These are phyloP conservation scores for Heterodera schachtii DNA, from an alignment of 1,140 invertebrate genomes.

Conservation along the genomic window DNA sequence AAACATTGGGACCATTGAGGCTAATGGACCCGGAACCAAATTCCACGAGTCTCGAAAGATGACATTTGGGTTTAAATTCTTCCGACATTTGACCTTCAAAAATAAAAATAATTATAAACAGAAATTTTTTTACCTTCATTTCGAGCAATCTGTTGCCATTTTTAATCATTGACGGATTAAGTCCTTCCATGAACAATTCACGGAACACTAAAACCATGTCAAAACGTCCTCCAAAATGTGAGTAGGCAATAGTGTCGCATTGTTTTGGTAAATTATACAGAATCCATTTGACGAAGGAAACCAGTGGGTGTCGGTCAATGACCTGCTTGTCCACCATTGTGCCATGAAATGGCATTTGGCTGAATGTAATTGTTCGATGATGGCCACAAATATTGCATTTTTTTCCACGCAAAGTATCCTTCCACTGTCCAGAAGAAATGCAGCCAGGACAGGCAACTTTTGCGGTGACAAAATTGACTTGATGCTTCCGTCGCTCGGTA, in stretches of 20 bases:
- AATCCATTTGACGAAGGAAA: no score
- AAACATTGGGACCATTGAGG: neutral
- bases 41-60: neutral
- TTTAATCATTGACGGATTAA: no score
- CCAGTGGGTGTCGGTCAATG: no score
- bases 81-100: no score
- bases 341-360: no score
- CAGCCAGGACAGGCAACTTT: no score
- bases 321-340: no score
- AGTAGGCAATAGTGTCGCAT: neutral
- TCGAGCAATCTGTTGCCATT: no score
- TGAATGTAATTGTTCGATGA: neutral
- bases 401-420: neutral
- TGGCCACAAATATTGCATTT: neutral
- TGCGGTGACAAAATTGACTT: neutral
- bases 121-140: no score
- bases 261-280: no score
- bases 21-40: slow-evolving; percentile 13
- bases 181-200: neutral
- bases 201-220: neutral
- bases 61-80: no score
- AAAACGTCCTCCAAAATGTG: neutral
- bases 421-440: neutral
- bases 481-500: neutral
- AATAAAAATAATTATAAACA: no score